Conservation (phyloP, 2,113 vertebrate species). For the Sterna hirundo region DNA sequence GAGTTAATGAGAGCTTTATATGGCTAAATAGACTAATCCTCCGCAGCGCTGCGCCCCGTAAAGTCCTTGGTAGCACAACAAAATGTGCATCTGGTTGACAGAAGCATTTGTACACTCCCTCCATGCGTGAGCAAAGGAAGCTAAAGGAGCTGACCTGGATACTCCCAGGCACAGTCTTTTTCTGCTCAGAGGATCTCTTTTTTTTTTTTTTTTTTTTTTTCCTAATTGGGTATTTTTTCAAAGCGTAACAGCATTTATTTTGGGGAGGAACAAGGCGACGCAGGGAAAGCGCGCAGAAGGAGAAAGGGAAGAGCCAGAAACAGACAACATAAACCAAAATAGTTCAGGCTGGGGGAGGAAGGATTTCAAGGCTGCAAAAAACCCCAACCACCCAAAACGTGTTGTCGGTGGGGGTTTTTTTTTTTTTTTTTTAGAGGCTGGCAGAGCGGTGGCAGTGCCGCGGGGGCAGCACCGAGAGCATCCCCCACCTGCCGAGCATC, state of each 20-base stretch:
- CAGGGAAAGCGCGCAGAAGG: constrained; percentile 45
- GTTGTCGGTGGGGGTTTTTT: neutral
- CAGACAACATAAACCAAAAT: constrained; percentile 53
- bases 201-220: neutral
- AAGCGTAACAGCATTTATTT: constrained; percentile 58
- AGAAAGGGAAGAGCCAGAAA: constrained; percentile 61
- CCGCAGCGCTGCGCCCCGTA: constrained; percentile 4
- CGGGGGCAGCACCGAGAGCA: neutral
- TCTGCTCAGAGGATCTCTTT: constrained; percentile 3
- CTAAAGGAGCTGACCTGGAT: constrained; percentile 60
- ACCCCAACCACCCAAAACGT: neutral
- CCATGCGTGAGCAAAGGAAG: neutral
- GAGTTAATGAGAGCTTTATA: constrained; percentile 50
- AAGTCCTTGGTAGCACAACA: constrained; percentile 20
- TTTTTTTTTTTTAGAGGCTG: neutral
- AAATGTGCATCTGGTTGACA: constrained; percentile 45
- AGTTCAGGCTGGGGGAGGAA: constrained; percentile 63
- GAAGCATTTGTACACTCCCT: constrained; percentile 12
- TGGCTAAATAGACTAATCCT: constrained; percentile 34
- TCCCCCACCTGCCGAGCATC: neutral
- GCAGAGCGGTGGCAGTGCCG: neutral
- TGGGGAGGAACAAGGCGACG: constrained; percentile 36
- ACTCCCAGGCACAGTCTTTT: constrained; percentile 26
- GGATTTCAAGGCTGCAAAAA: constrained; percentile 15
- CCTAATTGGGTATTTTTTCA: constrained; percentile 49